These are phyloP conservation scores for Apostichopus parvimensis DNA, from an alignment of 35 echinoderm and acorn worm genomes.

Conservation along the genomic window DNA sequence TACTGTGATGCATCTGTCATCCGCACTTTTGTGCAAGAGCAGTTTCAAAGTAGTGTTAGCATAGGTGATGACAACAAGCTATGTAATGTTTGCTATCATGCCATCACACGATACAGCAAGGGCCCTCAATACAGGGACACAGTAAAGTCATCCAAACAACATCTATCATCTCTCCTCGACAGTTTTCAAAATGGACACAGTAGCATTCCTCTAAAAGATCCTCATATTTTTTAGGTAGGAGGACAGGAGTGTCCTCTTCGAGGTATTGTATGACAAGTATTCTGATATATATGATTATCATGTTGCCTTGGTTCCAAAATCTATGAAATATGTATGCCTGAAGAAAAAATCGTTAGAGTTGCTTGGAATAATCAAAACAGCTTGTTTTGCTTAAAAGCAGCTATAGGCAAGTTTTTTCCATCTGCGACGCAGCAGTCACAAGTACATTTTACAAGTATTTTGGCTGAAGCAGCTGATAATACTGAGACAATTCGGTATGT, in stretches of 20 bases:
- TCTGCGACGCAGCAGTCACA: not conserved
- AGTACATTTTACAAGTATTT: no score
- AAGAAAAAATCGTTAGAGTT: not conserved
- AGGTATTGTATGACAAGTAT: no score
- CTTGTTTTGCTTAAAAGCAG: not conserved
- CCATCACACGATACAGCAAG: conserved; percentile 21
- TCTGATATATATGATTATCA: no score
- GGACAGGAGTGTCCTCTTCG: no score
- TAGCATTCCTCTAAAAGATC: not conserved
- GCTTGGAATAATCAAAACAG: not conserved
- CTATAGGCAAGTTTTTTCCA: not conserved
- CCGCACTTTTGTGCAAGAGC: not conserved
- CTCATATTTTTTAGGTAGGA: no score
- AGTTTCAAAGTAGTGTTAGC: not conserved
- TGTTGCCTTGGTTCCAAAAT: not conserved
- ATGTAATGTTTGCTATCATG: conserved; percentile 37
- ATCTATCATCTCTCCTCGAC: conserved; percentile 3
- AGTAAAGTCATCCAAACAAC: not conserved
- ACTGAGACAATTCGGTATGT: no score
- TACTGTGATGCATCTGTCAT: not conserved
- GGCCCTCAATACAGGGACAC: not conserved
- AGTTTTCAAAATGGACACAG: not conserved
- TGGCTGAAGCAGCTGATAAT: no score
- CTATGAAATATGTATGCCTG: not conserved
- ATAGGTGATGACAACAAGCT: not conserved